Base-by-base conservation (phyloP, 2,888 invertebrate species). In the Diaperis boleti region DNA sequence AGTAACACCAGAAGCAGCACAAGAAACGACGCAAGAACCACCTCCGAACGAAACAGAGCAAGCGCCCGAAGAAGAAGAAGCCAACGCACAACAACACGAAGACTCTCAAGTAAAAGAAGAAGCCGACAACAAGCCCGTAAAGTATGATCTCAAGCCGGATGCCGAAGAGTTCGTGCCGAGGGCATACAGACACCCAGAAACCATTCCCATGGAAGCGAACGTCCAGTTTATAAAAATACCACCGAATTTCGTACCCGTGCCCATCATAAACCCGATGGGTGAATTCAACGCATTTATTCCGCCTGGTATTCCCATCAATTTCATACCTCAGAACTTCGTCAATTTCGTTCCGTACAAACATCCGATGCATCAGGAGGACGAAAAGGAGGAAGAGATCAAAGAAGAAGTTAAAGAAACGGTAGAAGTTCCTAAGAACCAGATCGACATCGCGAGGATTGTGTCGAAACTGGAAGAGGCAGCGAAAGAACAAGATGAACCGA, bases 101-200 rank as follows among this genome's bases (percentile, higher is more conserved):
- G 33, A 33, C 10, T 33, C 10, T 33, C 33, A 33, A 33, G 13
- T n/a, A n/a, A n/a, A n/a, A n/a, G n/a, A n/a, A n/a, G n/a, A n/a
- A 33, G n/a, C 26, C 26, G 22, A 22, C 33, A 13, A 13, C 11
- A 33, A 33, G 11, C 33, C 33, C 33, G 11, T 17, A 5, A 64
- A 61, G 49, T 67, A 62, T 20, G 67, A 73, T 17, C 68, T 81
- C 39, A 81, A 81, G 69, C 78, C 81, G 5, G 82, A 82, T 63
- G 82, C 82, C 2, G 78, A 82, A 75, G 82, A 82, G 69, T 82
- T 82, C 67, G 68, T 82, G n/a, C 82, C 82, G 2, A 73, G 80
- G 56, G 72, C 75, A n/a, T 78, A 78, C 52, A 73, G 76, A 13
- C 69, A 71, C 44, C 66, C 67, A n/a, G 66, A 73, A 26, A 68